Evolutionary conservation across 2,797 vertebrate species (phyloP).

Genomic region (Tapirus indicus): DNA sequence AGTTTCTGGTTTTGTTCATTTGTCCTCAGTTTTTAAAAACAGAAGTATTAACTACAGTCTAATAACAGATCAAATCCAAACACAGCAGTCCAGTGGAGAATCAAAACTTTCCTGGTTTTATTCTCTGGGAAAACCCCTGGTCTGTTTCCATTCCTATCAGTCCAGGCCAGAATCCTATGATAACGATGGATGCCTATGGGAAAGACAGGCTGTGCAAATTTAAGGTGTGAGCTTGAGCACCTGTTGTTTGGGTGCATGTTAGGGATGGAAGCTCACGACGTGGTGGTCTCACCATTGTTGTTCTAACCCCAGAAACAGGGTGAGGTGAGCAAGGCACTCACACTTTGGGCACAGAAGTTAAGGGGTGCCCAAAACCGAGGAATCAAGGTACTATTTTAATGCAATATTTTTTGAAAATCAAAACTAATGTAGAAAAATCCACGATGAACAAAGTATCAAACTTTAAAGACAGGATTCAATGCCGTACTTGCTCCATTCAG

Average conservation of each 20-base stretch:
- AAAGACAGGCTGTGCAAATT: not conserved
- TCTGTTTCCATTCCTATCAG: not conserved
- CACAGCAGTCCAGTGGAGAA: slow-evolving; percentile 53
- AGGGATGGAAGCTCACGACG: not conserved
- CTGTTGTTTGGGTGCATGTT: not conserved
- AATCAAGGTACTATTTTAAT: slow-evolving; percentile 41
- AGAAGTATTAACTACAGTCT: slow-evolving; percentile 72
- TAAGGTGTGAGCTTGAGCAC: not conserved
- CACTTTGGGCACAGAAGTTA: slow-evolving; percentile 9
- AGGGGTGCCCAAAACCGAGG: not conserved
- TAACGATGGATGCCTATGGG: not conserved
- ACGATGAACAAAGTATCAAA: not conserved
- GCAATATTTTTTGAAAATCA: slow-evolving; percentile 7
- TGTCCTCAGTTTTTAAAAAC: slow-evolving; percentile 77
- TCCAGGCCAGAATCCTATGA: slow-evolving; percentile 4
- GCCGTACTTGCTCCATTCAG: not conserved
- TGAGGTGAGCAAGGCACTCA: slow-evolving; percentile 51
- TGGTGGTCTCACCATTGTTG: not conserved
- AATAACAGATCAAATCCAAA: slow-evolving; percentile 75
- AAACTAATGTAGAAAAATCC: slow-evolving; percentile 17
- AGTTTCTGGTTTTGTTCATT: slow-evolving; percentile 76
- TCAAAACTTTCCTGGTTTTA: slow-evolving; percentile 30
- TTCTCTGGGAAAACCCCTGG: slow-evolving; percentile 38
- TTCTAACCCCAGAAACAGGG: not conserved
- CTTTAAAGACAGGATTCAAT: not conserved